Conservation (phyloP, 2,888 invertebrate species). For the Andricus curvator region DNA sequence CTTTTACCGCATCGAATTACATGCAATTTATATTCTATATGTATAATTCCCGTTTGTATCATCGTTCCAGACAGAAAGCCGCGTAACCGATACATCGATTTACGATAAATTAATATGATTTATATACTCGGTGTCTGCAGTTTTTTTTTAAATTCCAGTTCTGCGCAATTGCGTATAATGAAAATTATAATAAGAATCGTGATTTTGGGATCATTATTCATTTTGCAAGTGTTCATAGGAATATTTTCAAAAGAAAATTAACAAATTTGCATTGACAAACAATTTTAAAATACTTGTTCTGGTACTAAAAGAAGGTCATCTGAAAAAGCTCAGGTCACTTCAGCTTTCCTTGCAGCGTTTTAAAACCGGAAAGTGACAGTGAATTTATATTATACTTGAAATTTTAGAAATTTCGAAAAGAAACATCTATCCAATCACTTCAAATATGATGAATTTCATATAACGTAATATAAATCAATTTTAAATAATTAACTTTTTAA, state of each 20-base stretch:
- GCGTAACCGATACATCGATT: background rate
- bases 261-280: background rate
- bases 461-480: no score
- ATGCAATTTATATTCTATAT: background rate
- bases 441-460: no score
- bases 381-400: no score
- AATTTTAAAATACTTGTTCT: background rate
- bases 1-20: background rate
- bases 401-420: no score
- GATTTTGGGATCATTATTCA: background rate
- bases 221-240: background rate
- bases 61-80: background rate
- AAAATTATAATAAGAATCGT: background rate
- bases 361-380: no score
- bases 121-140: background rate
- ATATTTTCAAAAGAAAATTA: background rate
- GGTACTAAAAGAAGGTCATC: background rate
- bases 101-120: constrained; percentile 6
- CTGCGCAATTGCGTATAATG: background rate
- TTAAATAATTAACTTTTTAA: no score
- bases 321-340: background rate
- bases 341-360: no score
- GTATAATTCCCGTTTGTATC: background rate
- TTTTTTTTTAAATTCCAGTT: background rate
- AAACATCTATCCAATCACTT: no score